phyloP scores from a whole-genome alignment of 2,888 invertebrate genomes.

The Seira sanloemensis region DNA sequence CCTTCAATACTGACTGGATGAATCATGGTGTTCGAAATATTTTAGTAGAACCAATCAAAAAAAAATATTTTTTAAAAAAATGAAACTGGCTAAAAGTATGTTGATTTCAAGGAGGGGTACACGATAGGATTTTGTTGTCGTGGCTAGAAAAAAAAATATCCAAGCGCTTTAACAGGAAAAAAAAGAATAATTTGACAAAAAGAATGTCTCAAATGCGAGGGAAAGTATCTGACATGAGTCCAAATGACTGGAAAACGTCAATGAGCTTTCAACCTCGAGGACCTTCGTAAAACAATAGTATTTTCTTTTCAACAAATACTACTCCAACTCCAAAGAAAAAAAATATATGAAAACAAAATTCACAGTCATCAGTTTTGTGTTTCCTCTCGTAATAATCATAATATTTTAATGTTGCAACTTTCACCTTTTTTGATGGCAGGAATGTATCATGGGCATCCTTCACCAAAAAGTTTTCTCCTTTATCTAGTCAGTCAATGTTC shows the following conservation, averaged over 20 bases:
- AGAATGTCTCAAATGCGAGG: too few species aligned
- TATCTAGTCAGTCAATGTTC: slow-evolving; percentile 49
- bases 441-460: background rate
- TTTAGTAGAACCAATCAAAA: background rate
- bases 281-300: too few species aligned
- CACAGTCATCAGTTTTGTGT: slow-evolving; percentile 12
- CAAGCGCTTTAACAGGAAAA: slow-evolving; percentile 3
- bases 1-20: background rate
- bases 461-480: slow-evolving; percentile 27
- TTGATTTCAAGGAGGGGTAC: slow-evolving; percentile 3
- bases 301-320: too few species aligned
- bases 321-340: too few species aligned
- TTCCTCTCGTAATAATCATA: background rate
- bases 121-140: background rate
- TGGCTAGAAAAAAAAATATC: background rate
- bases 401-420: background rate
- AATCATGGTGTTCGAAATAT: slow-evolving; percentile 11
- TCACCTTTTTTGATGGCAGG: background rate
- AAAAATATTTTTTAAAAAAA: background rate
- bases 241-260: background rate
- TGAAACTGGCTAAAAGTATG: slow-evolving; percentile 10
- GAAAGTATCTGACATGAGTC: background rate
- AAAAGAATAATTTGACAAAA: too few species aligned
- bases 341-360: too few species aligned
- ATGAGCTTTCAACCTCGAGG: background rate